Conservation (phyloP, 2,797 vertebrate species). For the Poecilia gillii region DNA sequence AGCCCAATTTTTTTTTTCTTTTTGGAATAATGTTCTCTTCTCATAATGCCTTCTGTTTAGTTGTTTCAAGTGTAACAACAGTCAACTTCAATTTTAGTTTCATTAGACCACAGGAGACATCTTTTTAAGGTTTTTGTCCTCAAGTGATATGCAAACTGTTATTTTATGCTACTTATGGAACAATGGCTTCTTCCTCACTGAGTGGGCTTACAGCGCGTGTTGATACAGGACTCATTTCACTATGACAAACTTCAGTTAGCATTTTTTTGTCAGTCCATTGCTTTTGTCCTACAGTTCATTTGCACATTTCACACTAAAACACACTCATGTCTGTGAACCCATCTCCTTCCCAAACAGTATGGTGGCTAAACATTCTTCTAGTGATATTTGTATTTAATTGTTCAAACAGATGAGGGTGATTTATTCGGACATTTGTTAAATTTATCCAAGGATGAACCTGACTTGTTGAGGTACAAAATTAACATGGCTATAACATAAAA, state of each 20-base stretch:
- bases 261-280: background rate
- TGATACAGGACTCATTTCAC: background rate
- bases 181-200: background rate
- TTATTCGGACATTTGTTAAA: background rate
- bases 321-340: no score
- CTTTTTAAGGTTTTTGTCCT: background rate
- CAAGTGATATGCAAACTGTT: background rate
- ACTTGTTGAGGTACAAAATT: background rate
- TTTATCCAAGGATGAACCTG: background rate
- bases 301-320: background rate
- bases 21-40: no score
- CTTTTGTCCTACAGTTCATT: background rate
- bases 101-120: background rate
- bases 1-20: background rate
- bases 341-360: no score
- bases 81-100: background rate
- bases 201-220: background rate
- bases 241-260: background rate
- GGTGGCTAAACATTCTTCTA: no score
- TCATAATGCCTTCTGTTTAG: background rate
- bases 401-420: background rate
- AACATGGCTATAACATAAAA: background rate
- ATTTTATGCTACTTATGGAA: background rate
- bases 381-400: background rate
- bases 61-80: background rate